Percentiles rank a stretch among this genome's conserved stretches.
Conservation (phyloP, 2,888 invertebrate species). For the Nebria salina region DNA sequence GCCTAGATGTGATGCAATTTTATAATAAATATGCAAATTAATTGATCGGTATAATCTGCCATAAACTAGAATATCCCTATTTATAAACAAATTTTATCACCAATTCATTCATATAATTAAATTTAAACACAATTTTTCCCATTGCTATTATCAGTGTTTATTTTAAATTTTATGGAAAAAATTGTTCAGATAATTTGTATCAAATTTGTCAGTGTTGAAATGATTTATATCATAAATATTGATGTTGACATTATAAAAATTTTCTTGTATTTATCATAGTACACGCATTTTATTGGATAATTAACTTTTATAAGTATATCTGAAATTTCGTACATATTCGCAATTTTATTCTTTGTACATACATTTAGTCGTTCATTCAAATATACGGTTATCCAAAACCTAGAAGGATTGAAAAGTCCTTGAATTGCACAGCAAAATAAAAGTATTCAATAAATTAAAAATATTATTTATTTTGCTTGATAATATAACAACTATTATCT, state of each 20-base stretch:
- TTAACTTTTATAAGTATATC: neutral
- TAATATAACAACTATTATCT: no score
- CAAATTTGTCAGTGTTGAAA: constrained; percentile 24
- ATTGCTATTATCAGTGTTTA: constrained; percentile 15
- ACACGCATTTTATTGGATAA: neutral
- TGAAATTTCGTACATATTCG: no score
- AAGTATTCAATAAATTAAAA: no score
- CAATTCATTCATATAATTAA: neutral
- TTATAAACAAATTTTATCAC: constrained; percentile 23
- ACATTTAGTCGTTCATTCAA: no score
- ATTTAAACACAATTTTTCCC: constrained; percentile 20
- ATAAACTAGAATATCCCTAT: constrained; percentile 20
- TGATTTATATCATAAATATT: constrained; percentile 37
- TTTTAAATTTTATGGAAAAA: constrained; percentile 10
- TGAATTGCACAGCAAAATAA: no score
- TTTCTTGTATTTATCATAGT: neutral
- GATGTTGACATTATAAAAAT: constrained; percentile 5
- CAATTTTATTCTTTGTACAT: no score
- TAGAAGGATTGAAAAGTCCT: no score
- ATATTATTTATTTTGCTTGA: no score
- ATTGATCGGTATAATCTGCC: constrained; percentile 20
- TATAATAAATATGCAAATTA: constrained; percentile 29
- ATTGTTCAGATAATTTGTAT: constrained; percentile 24
- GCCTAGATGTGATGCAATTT: constrained; percentile 27
- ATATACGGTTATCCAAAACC: no score